Evolutionary conservation across 2,113 vertebrate species (phyloP).

Genomic region (Lutjanus erythropterus): DNA sequence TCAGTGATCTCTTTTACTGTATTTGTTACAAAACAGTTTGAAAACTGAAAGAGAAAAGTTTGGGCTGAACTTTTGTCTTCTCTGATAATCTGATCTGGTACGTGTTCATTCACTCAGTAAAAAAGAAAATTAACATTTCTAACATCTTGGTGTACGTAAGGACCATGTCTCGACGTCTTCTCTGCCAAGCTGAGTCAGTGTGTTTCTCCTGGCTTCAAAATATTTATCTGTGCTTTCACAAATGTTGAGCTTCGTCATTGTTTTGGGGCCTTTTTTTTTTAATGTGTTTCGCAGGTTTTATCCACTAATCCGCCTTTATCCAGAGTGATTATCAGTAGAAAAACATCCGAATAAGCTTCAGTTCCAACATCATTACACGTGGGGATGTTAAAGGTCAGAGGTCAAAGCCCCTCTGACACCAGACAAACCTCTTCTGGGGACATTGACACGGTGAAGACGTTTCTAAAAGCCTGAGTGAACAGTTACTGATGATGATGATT

Average conservation of each 20-base stretch:
- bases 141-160: too few species aligned
- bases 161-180: not conserved
- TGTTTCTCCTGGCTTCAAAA: not conserved
- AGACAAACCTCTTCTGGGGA: not conserved
- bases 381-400: not conserved
- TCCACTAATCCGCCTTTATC: constrained; percentile 21
- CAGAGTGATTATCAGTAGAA: constrained; percentile 17
- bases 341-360: not conserved
- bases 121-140: not conserved
- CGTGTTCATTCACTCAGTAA: not conserved
- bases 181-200: not conserved
- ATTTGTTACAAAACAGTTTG: not conserved
- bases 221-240: constrained; percentile 11
- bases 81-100: not conserved
- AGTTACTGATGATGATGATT: constrained; percentile 29
- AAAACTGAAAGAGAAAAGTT: not conserved
- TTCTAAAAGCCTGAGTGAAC: constrained; percentile 10
- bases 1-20: not conserved
- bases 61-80: not conserved
- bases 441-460: not conserved
- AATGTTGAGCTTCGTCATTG: not conserved
- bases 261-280: constrained; percentile 7
- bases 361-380: not conserved
- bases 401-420: not conserved
- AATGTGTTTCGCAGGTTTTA: constrained; percentile 5